These are phyloP conservation scores for Ranitomeya imitator DNA, from an alignment of 2,113 vertebrate species.

Conservation along the genomic window DNA sequence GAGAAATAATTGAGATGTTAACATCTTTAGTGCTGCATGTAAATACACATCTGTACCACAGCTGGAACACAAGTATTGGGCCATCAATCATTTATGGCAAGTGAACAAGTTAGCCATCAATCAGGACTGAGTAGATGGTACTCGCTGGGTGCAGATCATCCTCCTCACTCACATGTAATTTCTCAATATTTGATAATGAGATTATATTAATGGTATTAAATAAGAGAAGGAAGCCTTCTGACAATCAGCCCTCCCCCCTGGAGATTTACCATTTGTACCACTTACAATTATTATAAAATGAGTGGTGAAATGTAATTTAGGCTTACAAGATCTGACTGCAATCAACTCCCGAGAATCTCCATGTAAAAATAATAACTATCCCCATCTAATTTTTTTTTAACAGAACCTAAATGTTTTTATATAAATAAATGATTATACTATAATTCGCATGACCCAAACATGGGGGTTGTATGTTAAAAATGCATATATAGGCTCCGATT, in stretches of 20 bases:
- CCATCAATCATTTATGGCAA: slow-evolving; percentile 81
- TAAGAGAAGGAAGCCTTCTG: slow-evolving; percentile 65
- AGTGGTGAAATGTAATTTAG: slow-evolving; percentile 59
- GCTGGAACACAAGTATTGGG: slow-evolving; percentile 79
- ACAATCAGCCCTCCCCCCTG: slow-evolving; percentile 55
- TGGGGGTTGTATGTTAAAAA: too few relatives aligned
- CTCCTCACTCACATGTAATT: slow-evolving; percentile 61
- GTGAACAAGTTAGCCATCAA: slow-evolving; percentile 76
- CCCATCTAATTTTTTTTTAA: background rate
- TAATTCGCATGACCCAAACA: too few relatives aligned
- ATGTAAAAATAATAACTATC: background rate
- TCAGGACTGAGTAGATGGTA: slow-evolving; percentile 68
- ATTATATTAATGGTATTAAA: slow-evolving; percentile 61
- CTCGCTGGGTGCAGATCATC: slow-evolving; percentile 70
- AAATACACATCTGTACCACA: slow-evolving; percentile 75
- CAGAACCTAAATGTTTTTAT: background rate
- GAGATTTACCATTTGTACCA: slow-evolving; percentile 58
- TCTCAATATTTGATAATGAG: slow-evolving; percentile 71
- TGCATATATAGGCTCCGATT: too few relatives aligned
- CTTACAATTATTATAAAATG: slow-evolving; percentile 65
- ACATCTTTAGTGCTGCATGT: slow-evolving; percentile 67
- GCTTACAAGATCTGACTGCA: slow-evolving; percentile 56
- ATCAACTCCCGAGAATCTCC: background rate
- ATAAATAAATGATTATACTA: background rate
- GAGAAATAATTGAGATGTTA: slow-evolving; percentile 68